Percentiles rank a stretch among this genome's conserved stretches.
phyloP scores from a whole-genome alignment of 2,888 invertebrate genomes.

The Meandrusa payeni region DNA sequence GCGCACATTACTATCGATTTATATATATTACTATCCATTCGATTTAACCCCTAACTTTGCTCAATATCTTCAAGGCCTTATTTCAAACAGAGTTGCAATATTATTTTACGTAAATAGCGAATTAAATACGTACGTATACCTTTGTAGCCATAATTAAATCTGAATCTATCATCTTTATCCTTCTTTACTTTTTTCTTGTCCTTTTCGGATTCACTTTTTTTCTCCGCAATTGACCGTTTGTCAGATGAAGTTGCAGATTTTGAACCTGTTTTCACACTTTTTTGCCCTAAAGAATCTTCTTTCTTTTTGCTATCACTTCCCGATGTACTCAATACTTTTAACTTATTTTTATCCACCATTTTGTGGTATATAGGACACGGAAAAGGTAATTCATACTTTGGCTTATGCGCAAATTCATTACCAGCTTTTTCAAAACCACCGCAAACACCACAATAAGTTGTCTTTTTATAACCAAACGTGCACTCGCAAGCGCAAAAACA shows the following conservation, averaged over 20 bases:
- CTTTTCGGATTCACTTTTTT: conserved; percentile 56
- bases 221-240: conserved; percentile 31
- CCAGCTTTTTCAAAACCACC: conserved; percentile 61
- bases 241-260: conserved; percentile 35
- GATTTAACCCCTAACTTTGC: too few relatives aligned
- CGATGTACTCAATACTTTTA: conserved; percentile 47
- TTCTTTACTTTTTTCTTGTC: conserved; percentile 51
- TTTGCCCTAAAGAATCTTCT: conserved; percentile 35
- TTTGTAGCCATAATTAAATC: conserved; percentile 71
- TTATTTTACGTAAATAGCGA: too few relatives aligned
- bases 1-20: too few relatives aligned
- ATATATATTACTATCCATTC: too few relatives aligned
- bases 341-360: conserved; percentile 50
- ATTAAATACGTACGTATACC: conserved; percentile 74
- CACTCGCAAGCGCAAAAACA: conserved; percentile 70
- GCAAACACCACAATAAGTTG: conserved; percentile 63
- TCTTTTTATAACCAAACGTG: conserved; percentile 58
- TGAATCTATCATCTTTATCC: conserved; percentile 58
- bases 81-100: too few relatives aligned
- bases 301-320: conserved; percentile 54
- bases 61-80: too few relatives aligned
- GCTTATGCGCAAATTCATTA: conserved; percentile 43
- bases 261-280: conserved; percentile 36
- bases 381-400: conserved; percentile 41
- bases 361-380: conserved; percentile 70